Conservation (phyloP, 2,888 invertebrate species). For the Hirudinaria manillensis region DNA sequence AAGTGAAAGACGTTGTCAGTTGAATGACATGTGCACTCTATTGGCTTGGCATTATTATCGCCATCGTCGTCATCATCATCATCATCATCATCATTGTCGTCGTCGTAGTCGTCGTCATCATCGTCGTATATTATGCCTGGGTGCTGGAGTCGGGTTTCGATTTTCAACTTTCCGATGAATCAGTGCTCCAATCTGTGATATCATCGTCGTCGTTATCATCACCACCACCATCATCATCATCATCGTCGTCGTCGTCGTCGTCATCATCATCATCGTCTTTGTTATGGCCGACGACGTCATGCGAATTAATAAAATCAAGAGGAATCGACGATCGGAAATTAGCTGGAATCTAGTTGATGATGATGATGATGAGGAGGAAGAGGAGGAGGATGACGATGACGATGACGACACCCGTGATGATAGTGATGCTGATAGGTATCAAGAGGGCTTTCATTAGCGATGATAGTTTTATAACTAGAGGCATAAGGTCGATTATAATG, state of each 20-base stretch:
- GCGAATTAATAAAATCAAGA: conserved; percentile 6
- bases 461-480: no score
- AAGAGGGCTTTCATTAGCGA: no score
- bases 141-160: neutral
- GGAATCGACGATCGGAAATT: neutral
- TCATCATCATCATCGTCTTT: neutral
- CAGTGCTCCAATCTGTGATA: conserved; percentile 14
- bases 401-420: neutral
- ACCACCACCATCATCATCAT: conserved; percentile 16
- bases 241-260: conserved; percentile 21
- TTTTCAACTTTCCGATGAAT: no score
- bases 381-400: conserved; percentile 13
- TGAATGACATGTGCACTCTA: no score
- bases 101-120: neutral
- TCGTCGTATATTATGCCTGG: neutral
- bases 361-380: conserved; percentile 5
- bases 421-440: neutral
- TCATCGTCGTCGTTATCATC: conserved; percentile 10
- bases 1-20: no score
- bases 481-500: neutral
- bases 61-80: conserved; percentile 28
- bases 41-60: conserved; percentile 8
- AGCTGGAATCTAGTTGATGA: neutral
- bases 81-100: conserved; percentile 29
- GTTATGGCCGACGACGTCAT: neutral